Evolutionary conservation across 2,888 invertebrate species (phyloP), one percentile per base, ranked within the genome.

Genomic region (Cantharis rustica): DNA sequence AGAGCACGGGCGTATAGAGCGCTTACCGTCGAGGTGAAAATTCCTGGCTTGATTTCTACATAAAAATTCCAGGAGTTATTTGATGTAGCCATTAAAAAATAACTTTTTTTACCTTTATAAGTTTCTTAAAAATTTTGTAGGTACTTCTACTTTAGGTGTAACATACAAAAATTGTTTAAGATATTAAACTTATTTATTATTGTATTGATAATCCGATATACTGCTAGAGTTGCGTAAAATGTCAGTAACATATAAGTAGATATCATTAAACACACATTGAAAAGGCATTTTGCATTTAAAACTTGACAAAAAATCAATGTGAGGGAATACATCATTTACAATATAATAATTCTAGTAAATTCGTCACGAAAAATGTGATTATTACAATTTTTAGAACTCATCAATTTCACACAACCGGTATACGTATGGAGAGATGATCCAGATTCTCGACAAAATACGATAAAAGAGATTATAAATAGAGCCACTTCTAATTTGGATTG

Each of bases 361-460:
- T 20, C 13, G 10, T 68, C n/a, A 62, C 62, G 26, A 9, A 16
- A 31, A 15, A 20, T 16, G n/a, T 16, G 10, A 16, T 62, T 63
- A 16, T 16, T 16, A 27, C n/a, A n/a, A n/a, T 11, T 77, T 90
- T 10, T 89, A 95, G 97, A 95, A 86, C 89, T 98, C 70, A 96
- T 98, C 81, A 95, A 96, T 88, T 97, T 95, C 88, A 96, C 97
- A 0, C 98, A 98, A 88, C 98, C 98, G 0, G 95, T 98, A 68
- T 97, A 97, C 86, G 98, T 98, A 61, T 94, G 95, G 91, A 90
- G 98, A 72, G 97, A 98, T 85, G 97, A 97, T 89, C 96, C 96
- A 0, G 94, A 97, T 87, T 98, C 98, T 0, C 90, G 98, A 9
- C 95, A 95, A 85, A 96, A 95, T 83, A 96, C 98, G 4, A 95